Conservation (phyloP, 2,888 invertebrate genomes). For the Masnerella sp. region DNA sequence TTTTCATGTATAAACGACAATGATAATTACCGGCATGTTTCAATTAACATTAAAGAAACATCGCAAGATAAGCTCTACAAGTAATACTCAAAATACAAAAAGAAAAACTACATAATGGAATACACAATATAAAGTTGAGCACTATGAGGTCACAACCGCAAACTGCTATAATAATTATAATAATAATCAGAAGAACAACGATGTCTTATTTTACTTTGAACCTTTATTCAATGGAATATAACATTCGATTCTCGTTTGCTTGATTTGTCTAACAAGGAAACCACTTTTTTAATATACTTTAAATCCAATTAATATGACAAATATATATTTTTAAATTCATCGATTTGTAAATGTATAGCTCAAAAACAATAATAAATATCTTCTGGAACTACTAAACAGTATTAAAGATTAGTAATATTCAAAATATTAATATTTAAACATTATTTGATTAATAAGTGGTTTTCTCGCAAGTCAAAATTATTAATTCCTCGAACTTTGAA, state of each 20-base stretch:
- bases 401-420: no score
- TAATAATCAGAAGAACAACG: slow-evolving; percentile 29
- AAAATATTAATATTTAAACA: no score
- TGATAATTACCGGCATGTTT: slow-evolving; percentile 33
- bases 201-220: slow-evolving; percentile 27
- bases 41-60: slow-evolving; percentile 37
- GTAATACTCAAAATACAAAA: slow-evolving; percentile 58
- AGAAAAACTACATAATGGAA: slow-evolving; percentile 56
- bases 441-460: no score
- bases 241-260: slow-evolving; percentile 4
- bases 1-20: slow-evolving; percentile 60
- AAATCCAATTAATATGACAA: no score
- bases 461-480: no score
- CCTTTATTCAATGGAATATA: slow-evolving; percentile 22
- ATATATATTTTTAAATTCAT: no score
- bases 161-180: slow-evolving; percentile 36
- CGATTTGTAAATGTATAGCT: no score
- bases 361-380: no score
- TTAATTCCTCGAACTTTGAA: no score
- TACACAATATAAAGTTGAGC: slow-evolving; percentile 54
- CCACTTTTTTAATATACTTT: no score
- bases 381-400: no score
- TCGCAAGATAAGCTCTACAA: slow-evolving; percentile 43
- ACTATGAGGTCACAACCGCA: slow-evolving; percentile 52
- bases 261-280: background rate